These are phyloP conservation scores for Monarcha castaneiventris DNA, from an alignment of 2,113 vertebrate genomes.

Conservation along the genomic window DNA sequence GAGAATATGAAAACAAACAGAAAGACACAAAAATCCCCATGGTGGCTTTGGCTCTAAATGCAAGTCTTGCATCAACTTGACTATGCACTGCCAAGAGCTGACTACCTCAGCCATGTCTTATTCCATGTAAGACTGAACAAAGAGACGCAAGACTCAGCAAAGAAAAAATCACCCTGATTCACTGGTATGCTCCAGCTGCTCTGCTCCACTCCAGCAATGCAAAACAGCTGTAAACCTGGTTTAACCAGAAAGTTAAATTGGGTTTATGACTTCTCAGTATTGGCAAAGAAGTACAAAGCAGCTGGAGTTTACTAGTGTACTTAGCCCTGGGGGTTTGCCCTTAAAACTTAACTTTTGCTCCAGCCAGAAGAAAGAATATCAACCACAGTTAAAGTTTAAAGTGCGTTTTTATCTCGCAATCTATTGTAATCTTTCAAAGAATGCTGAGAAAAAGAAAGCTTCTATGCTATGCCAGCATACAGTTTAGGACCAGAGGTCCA, in stretches of 20 bases:
- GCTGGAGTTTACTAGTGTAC: constrained; percentile 3
- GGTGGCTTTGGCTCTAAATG: not conserved
- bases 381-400: not conserved
- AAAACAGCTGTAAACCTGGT: constrained; percentile 54
- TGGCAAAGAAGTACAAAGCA: constrained; percentile 49
- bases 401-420: not conserved
- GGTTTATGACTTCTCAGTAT: constrained; percentile 28
- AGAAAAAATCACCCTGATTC: not conserved
- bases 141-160: not conserved
- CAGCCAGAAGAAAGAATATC: not conserved
- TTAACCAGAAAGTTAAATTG: constrained; percentile 42
- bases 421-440: not conserved
- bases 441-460: not conserved
- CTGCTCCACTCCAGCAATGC: constrained; percentile 6
- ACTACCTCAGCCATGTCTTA: not conserved
- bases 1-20: not conserved
- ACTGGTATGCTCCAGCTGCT: constrained; percentile 17
- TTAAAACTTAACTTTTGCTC: not conserved
- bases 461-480: accelerated
- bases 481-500: not conserved
- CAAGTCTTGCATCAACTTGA: not conserved
- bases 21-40: not conserved
- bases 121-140: not conserved
- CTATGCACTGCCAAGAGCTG: not conserved
- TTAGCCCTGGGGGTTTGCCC: not conserved